phyloP scores from a whole-genome alignment of 2,888 invertebrate species.

The Leucophenga montana region DNA sequence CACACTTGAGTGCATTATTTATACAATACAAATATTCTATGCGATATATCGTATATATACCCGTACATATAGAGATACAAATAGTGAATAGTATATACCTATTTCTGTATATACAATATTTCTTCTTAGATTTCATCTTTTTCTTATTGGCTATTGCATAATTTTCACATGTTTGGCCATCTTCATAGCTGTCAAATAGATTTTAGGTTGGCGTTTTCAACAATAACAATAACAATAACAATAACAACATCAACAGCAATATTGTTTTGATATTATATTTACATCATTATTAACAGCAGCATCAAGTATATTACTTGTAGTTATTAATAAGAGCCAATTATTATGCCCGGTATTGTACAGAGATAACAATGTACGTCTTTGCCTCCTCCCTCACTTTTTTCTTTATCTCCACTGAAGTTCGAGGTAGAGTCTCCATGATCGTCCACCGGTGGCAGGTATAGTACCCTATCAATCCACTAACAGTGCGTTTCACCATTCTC shows the following conservation, averaged over 20 bases:
- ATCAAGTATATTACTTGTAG: too few relatives aligned
- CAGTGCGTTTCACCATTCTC: too few relatives aligned
- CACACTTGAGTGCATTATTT: slow-evolving; percentile 43
- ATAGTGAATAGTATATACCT: not conserved
- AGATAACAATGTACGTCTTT: too few relatives aligned
- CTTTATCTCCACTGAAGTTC: too few relatives aligned
- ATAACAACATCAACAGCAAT: not conserved
- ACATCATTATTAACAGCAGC: too few relatives aligned
- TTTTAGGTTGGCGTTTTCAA: slow-evolving; percentile 51
- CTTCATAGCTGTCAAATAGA: slow-evolving; percentile 66
- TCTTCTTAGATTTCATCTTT: slow-evolving; percentile 23
- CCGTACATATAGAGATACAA: slow-evolving; percentile 8
- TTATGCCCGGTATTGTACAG: too few relatives aligned
- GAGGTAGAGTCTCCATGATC: too few relatives aligned
- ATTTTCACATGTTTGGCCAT: slow-evolving; percentile 57
- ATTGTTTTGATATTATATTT: too few relatives aligned
- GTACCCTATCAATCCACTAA: too few relatives aligned
- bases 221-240: slow-evolving; percentile 46
- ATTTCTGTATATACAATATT: slow-evolving; percentile 45
- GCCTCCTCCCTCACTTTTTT: too few relatives aligned
- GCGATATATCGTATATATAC: slow-evolving; percentile 11
- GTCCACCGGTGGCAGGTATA: too few relatives aligned
- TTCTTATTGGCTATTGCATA: slow-evolving; percentile 31
- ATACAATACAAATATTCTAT: slow-evolving; percentile 14
- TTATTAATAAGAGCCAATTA: too few relatives aligned